Evolutionary conservation across 1,140 invertebrate species (phyloP).

Genomic region (Cylas formicarius): DNA sequence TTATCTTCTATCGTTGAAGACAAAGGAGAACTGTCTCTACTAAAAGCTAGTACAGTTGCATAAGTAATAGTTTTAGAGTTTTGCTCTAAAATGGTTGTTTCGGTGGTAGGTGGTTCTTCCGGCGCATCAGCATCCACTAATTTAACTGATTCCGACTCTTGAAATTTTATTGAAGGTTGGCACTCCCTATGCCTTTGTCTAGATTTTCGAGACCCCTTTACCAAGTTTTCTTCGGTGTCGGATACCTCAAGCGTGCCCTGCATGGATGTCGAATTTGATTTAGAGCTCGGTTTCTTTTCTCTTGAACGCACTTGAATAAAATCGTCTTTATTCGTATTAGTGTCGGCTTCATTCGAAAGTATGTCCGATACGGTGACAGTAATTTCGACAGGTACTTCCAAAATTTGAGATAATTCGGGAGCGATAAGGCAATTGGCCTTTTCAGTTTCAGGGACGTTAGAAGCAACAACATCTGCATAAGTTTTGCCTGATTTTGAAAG

Average conservation of each 20-base stretch:
- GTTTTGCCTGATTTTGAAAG: conserved; percentile 47
- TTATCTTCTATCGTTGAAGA: background rate
- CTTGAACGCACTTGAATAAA: conserved; percentile 27
- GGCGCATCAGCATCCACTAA: background rate
- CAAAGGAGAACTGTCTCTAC: conserved; percentile 18
- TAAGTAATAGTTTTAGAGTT: conserved; percentile 7
- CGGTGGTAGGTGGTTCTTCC: conserved; percentile 1
- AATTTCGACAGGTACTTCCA: conserved; percentile 7
- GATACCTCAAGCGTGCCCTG: background rate
- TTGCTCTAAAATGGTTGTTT: background rate
- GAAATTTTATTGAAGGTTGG: too few relatives aligned
- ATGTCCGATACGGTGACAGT: background rate
- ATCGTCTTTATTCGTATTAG: conserved; percentile 44
- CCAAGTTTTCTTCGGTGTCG: conserved; percentile 4
- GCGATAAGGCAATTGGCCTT: background rate
- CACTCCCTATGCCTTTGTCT: conserved; percentile 17
- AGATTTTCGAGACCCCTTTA: conserved; percentile 12
- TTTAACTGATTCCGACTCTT: too few relatives aligned
- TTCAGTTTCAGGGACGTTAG: conserved; percentile 23
- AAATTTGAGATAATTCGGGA: too few relatives aligned
- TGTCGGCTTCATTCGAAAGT: background rate
- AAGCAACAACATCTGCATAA: conserved; percentile 52
- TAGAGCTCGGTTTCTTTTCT: conserved; percentile 42
- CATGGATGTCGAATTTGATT: conserved; percentile 25
- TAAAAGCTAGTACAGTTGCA: conserved; percentile 18